Evolutionary conservation across 2,888 invertebrate genomes (phyloP), one percentile per base, ranked within the genome.

Genomic region (Leptopterna dolabrata): DNA sequence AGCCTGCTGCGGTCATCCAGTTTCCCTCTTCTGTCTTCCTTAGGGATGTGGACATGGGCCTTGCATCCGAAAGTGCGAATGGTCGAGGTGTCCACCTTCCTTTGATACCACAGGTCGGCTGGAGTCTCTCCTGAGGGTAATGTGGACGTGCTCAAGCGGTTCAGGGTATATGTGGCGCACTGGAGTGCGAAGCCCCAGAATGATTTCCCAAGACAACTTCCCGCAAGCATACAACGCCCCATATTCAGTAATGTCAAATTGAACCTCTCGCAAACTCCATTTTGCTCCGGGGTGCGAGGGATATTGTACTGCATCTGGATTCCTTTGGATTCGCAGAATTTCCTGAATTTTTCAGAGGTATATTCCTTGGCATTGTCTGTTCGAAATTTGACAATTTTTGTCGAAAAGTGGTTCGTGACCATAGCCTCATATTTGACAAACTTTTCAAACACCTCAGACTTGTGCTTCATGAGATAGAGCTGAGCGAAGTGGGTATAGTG

Each of bases 221-320:
- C 90, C 76, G 89, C 87, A 24, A 90, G 87, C 87, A 90, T 88
- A 30, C 90, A 89, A 51, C 90, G 88, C 7, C 90, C 89, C 85
- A 90, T 90, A 30, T 91, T 90, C 13, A 90, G 78, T n/a, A 90
- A 86, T 4, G 90, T 91, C 16, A 90, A 80, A 55, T 91, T 90
- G 6, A 90, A 87, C 43, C 91, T 87, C 86, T 91, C 90, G 1
- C 90, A 87, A 71, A 89, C 89, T 6, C 90, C 90, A 83, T 91
- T 90, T 73, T 90, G 90, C 86, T 91, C 83, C 0, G 91, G 90
- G 7, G 90, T 90, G 81, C 90, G 88, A 2, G 89, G 85, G 7
- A 90, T 89, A 19, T 90, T 90, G 45, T 89, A 90, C 76, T 90
- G 87, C 55, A 89, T 87, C 13, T 87, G 47, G 29, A 90, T 90